Evolutionary conservation across 2,797 vertebrate species (phyloP), one percentile per base, ranked within the genome.

Genomic region (Tachyglossus aculeatus): DNA sequence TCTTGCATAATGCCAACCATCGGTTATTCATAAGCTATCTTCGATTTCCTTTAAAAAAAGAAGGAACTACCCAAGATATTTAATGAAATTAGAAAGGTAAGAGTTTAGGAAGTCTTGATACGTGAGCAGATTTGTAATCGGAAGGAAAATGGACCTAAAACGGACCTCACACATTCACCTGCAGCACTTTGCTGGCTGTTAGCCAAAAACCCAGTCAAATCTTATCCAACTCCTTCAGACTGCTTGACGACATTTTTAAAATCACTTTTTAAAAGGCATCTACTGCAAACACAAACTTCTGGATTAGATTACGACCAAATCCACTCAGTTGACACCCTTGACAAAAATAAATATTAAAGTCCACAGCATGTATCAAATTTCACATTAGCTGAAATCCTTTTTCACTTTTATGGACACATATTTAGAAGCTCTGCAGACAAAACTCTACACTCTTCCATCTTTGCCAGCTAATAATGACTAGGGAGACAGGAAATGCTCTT

Each of bases 1-100:
- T 32, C 44, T 55, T 11, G 51, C 39, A 77, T 59, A 67, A 77
- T 40, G 53, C 22, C 81, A 54, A 67, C 27, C 3, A 62, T 82
- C 43, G 51, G 37, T 60, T 45, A 21, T 34, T 38, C 11, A 9
- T 37, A 24, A 33, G 32, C 54, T 55, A 36, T 48, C 34, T 2
- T 60, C 40, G 22, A 24, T 70, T 58, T 72, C 25, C 51, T n/a
- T n/a, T 62, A 70, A 68, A 74, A 70, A 56, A 29, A 29, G 7
- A 3, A 22, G 18, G 45, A 21, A 47, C 34, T 36, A 68, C 72
- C 52, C 43, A 63, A 41, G 57, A 53, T 4, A 55, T 14, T 48
- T 14, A 22, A 24, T 13, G 25, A 78, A 41, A 68, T 56, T 21
- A 55, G 34, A 81, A 44, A 54, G 38, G 16, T 25, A 44, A 51